A percentile compares a stretch with the other conserved stretches of the same genome.
Conservation (phyloP, 2,797 vertebrate species). For the Dromococcyx pavoninus region DNA sequence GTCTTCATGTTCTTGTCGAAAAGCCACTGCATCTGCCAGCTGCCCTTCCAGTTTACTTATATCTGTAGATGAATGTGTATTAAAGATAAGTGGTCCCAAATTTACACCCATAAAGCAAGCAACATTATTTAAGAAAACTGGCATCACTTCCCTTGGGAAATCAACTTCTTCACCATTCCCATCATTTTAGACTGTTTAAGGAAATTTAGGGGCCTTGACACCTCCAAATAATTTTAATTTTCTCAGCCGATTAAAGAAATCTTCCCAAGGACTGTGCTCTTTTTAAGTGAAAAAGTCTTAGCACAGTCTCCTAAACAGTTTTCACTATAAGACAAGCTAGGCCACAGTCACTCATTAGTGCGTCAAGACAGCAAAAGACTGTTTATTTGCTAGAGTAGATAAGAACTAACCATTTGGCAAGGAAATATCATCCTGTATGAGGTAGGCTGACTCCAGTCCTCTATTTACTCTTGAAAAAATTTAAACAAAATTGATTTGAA, state of each 20-base stretch:
- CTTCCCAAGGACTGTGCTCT: not conserved
- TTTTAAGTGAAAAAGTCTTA: not conserved
- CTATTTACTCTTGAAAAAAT: not conserved
- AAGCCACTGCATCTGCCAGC: conserved; percentile 86
- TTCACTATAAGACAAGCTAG: not conserved
- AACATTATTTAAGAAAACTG: not conserved
- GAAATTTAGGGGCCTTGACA: not conserved
- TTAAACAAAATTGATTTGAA: not conserved
- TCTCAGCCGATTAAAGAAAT: not conserved
- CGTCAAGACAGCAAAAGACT: not conserved
- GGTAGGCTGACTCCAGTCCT: not conserved
- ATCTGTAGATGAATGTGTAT: conserved; percentile 74
- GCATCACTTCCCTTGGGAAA: not conserved
- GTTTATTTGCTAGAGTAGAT: not conserved
- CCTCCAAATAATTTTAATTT: not conserved
- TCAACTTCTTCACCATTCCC: not conserved
- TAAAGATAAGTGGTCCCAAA: not conserved
- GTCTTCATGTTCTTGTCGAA: conserved; percentile 90
- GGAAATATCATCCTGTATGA: not conserved
- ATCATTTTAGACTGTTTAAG: not conserved
- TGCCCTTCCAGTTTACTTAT: conserved; percentile 89
- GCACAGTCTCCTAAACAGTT: not conserved
- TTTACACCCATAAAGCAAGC: not conserved
- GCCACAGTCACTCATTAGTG: not conserved
- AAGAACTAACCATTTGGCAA: not conserved